These are phyloP conservation scores for Clusia tigrina DNA, from an alignment of 2,888 invertebrate genomes.

Conservation along the genomic window DNA sequence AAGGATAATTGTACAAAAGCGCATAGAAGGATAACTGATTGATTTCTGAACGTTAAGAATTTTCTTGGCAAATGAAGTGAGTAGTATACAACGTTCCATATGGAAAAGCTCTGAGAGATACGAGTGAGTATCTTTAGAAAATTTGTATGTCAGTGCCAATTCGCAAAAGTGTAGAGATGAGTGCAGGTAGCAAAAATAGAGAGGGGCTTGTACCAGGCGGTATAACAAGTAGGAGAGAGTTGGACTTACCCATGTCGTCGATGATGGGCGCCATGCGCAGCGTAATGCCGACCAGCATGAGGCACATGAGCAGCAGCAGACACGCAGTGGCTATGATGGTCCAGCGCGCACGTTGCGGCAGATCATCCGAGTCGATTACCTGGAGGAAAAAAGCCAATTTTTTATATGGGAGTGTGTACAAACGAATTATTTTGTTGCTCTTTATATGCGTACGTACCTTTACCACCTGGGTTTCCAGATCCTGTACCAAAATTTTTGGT, in stretches of 20 bases:
- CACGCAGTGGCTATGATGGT: conserved; percentile 92
- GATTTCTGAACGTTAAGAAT: background rate
- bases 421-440: background rate
- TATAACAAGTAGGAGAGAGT: background rate
- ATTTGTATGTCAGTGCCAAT: conserved; percentile 26
- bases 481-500: conserved; percentile 64
- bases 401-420: background rate
- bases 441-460: conserved; percentile 49
- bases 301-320: conserved; percentile 85
- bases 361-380: conserved; percentile 80
- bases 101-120: too few relatives aligned
- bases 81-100: conserved; percentile 25
- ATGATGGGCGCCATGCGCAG: conserved; percentile 93
- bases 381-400: conserved; percentile 44
- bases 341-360: conserved; percentile 85
- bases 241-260: conserved; percentile 90
- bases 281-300: conserved; percentile 89
- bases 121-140: conserved; percentile 4
- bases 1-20: background rate
- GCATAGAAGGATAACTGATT: conserved; percentile 3
- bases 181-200: background rate
- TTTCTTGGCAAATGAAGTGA: too few relatives aligned
- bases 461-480: conserved; percentile 64
- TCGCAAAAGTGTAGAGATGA: background rate
- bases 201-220: background rate